Conservation (phyloP, 2,113 vertebrate genomes). For the Pteruthius melanotis region DNA sequence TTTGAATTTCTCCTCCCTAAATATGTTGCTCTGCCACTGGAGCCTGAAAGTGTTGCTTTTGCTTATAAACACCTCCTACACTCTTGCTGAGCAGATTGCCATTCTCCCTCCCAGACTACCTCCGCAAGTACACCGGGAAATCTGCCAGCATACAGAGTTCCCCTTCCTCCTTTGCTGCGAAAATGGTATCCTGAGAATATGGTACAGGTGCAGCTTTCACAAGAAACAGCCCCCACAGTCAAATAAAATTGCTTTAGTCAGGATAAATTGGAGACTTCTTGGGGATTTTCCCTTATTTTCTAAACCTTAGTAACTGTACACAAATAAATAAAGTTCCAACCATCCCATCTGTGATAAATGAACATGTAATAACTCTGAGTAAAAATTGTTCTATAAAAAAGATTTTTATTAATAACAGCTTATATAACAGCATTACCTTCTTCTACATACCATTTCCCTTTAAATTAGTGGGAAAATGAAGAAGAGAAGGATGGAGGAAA, state of each 20-base stretch:
- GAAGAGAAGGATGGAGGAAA: neutral
- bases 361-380: neutral
- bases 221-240: neutral
- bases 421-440: neutral
- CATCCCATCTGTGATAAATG: neutral
- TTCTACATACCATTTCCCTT: neutral
- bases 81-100: neutral
- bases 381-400: neutral
- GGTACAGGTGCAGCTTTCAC: neutral
- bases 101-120: neutral
- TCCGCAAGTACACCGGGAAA: neutral
- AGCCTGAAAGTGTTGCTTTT: neutral
- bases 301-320: neutral
- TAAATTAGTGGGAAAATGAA: neutral
- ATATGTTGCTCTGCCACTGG: neutral
- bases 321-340: neutral
- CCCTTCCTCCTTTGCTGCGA: neutral
- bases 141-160: neutral
- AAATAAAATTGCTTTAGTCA: neutral
- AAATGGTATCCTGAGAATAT: neutral
- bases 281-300: neutral
- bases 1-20: neutral
- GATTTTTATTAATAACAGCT: neutral
- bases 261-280: neutral
- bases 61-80: slow-evolving; percentile 5